These are phyloP conservation scores for Sussaba pulchella DNA, from an alignment of 2,888 invertebrate species.

Conservation along the genomic window DNA sequence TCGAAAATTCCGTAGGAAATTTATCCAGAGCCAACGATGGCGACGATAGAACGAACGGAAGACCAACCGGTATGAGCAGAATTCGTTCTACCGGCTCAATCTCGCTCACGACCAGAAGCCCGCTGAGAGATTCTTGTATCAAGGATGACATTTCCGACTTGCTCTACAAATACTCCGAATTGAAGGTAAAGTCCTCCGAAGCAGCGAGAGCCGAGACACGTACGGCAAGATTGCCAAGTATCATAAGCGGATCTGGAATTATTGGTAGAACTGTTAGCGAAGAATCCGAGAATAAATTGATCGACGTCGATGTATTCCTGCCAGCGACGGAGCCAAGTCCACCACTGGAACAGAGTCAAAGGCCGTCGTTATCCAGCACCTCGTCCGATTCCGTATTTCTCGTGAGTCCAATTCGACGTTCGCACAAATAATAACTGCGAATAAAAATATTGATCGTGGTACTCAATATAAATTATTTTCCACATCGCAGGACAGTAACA, in stretches of 20 bases:
- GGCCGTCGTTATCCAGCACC: slow-evolving; percentile 63
- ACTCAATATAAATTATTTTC: slow-evolving; percentile 7
- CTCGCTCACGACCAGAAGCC: slow-evolving; percentile 2
- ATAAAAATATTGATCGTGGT: not conserved
- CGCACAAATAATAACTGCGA: slow-evolving; percentile 38
- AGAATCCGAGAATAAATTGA: slow-evolving; percentile 69
- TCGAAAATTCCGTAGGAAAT: slow-evolving; percentile 63
- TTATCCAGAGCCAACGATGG: slow-evolving; percentile 41
- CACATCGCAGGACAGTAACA: slow-evolving; percentile 64
- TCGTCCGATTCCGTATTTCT: slow-evolving; percentile 77
- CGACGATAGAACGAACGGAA: slow-evolving; percentile 19
- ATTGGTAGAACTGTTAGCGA: slow-evolving; percentile 12
- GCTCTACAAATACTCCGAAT: slow-evolving; percentile 69
- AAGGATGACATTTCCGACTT: slow-evolving; percentile 70
- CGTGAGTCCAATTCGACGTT: slow-evolving; percentile 70
- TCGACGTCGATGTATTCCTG: slow-evolving; percentile 74
- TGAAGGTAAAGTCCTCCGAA: slow-evolving; percentile 67
- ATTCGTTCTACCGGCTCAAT: slow-evolving; percentile 42
- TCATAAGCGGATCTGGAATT: slow-evolving; percentile 25
- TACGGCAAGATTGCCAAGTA: slow-evolving; percentile 11
- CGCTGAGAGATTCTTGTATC: slow-evolving; percentile 9
- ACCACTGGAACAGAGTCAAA: slow-evolving; percentile 8
- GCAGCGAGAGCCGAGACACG: slow-evolving; percentile 6
- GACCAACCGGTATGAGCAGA: not conserved
- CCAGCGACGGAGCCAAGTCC: slow-evolving; percentile 45